Base-by-base conservation (phyloP, 2,113 vertebrate genomes). In the Solenodon paradoxus region DNA sequence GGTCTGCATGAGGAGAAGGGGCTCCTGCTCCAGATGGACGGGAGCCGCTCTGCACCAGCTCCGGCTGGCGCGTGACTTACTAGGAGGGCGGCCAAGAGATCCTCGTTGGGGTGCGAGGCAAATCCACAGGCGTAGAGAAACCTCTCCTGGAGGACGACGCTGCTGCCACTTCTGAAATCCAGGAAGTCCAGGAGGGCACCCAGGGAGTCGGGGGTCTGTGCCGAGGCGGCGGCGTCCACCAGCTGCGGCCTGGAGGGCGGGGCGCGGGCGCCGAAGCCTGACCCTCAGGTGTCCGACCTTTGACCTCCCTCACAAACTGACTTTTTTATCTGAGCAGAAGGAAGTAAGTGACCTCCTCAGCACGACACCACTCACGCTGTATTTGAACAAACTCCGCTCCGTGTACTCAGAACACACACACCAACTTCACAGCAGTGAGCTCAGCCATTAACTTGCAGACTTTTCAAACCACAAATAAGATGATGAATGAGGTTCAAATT, bases 61-160 rank as follows among this genome's bases (percentile, higher is more conserved):
- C n/a, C n/a, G n/a, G n/a, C n/a, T n/a, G n/a, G n/a, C n/a, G n/a
- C n/a, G n/a, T n/a, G 38, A 98, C 99, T 99, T 97, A 99, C 99
- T 97, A 99, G 97, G 96, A 99, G 97, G 59, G 98, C 98, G 97
- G 98, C 98, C 7, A 99, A 98, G 97, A 99, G 98, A 7, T 78
- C 98, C 97, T 99, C 99, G 26, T 98, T 98, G 5, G 99, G 99
- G 79, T 99, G 99, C 61, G 99, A 99, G 47, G 99, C 98, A 93
- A 99, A 99, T 80, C 99, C 99, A 93, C 99, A 99, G 64, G 99
- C 99, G 20, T 99, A 99, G 22, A 99, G 99, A 95, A 99, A 99
- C 47, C 99, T 98, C 93, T 99, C 99, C 97, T 99, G 99, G 72
- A 99, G 98, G 59, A 98, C 30, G 38, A 98, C 83, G 66, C 98